Base-by-base conservation (phyloP, 1,140 invertebrate species). In the Babylonia areolata region DNA sequence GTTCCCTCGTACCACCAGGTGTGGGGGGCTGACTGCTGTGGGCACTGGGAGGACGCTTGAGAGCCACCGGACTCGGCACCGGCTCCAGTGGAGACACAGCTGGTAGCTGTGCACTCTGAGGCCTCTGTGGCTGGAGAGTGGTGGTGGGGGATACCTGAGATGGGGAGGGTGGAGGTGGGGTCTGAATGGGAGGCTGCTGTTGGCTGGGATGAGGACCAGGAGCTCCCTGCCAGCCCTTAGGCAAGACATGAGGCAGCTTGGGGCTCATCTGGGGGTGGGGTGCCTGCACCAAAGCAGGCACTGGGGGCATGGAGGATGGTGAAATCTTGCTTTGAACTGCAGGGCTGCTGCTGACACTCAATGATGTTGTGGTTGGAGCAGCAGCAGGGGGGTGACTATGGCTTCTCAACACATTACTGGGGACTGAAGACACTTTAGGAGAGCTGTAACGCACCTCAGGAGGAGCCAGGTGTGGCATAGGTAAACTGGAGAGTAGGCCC, bases 11-110 rank as follows among this genome's bases (percentile, higher is more conserved):
- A 20, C 80, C 85, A 73, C 39, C 81, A 28, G 71, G 78, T 42
- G 84, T 20, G 33, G 77, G 40, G 37, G 83, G 80, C 37, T 89
- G 88, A 58, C 69, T 89, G 69, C 75, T 89, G 86, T 89, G 90
- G 20, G 88, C 89, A 89, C 90, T 92, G 73, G 89, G 90, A 46
- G 88, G 90, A 79, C 90, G 87, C 71, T 91, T 90, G 6, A 69
- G 35, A 1, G 77, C 82, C 46, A 75, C 37, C 2, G 78, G 78
- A 69, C 64, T 51, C 17, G 77, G 81, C 73, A 51, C 35, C 51
- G 79, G 81, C 15, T 54, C 75, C 37, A 77, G 77, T 17, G 40
- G n/a, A 9, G 84, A 15, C 46, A 39, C 54, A 28, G 78, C 87
- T 20, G 86, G 86, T 0, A 85, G 81, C 71, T 84, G 85, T 23